Evolutionary conservation across 1,140 invertebrate genomes (phyloP).

Genomic region (Microplitis demolitor): DNA sequence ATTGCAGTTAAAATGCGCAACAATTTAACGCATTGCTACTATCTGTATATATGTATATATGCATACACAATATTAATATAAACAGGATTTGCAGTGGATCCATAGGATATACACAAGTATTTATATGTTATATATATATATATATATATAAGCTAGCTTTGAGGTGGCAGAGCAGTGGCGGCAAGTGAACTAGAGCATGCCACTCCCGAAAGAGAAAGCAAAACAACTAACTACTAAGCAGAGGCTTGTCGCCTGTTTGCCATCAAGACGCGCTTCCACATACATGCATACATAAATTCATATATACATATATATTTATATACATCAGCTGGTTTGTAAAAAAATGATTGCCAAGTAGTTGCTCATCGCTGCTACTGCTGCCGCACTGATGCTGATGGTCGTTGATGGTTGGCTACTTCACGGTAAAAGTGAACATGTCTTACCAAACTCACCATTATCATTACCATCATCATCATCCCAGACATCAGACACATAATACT

Average conservation of each 20-base stretch:
- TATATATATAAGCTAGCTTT: background rate
- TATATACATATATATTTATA: constrained; percentile 27
- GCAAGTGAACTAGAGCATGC: constrained; percentile 59
- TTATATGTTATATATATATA: constrained; percentile 6
- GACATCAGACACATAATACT: background rate
- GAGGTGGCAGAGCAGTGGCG: constrained; percentile 12
- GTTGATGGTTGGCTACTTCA: constrained; percentile 29
- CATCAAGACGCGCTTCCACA: constrained; percentile 29
- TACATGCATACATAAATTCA: constrained; percentile 35
- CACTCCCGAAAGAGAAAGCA: constrained; percentile 63
- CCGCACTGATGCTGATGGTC: constrained; percentile 14
- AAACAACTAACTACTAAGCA: constrained; percentile 53
- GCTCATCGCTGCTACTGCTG: background rate
- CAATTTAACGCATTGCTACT: constrained; percentile 11
- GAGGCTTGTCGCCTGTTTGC: constrained; percentile 32
- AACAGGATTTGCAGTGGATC: constrained; percentile 27
- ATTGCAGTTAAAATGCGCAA: constrained; percentile 23
- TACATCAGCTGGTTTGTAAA: too few species aligned
- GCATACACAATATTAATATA: constrained; percentile 10
- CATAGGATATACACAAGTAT: constrained; percentile 12
- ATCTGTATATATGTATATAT: constrained; percentile 10
- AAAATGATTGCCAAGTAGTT: too few species aligned
- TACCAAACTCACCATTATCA: background rate
- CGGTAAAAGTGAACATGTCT: constrained; percentile 53
- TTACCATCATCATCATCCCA: background rate